Evolutionary conservation across 2,797 vertebrate genomes (phyloP), one percentile per base, ranked within the genome.

Genomic region (Characodon lateralis): DNA sequence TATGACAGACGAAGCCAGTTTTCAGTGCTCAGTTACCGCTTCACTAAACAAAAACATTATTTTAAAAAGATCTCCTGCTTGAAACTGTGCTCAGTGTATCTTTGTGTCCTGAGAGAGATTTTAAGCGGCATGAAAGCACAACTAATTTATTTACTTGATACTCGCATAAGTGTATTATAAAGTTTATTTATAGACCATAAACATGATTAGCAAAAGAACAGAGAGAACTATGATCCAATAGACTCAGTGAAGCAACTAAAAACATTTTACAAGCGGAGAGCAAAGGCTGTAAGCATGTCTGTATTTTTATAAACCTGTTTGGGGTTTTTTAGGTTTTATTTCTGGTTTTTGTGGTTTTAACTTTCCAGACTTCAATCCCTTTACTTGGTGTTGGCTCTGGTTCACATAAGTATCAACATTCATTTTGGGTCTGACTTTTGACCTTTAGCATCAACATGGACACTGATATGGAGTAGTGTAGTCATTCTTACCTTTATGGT

Each of bases 101-200:
- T 83, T 63, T 63, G 24, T 35, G 14, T 73, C 24, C 58, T 71
- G 12, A 28, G 22, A 71, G 31, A 66, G 28, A 78, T 76, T 74
- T 77, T 41, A 85, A 83, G 81, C 58, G 63, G 39, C 28, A 79
- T 70, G 26, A 68, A 86, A 85, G 72, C 35, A 28, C 24, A 77
- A 63, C 58, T 75, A 24, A 84, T 82, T 72, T 74, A 73, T 83
- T 85, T 73, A 72, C 61, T 80, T 73, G 78, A 56, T 72, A 26
- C 8, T 68, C 24, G 1, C 31, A 61, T 75, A 66, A 71, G 66
- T 70, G 13, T 75, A 35, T 76, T 74, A n/a, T 86, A 61, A 76
- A 69, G 16, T 58, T 43, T 81, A 80, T 89, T 83, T 86, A 78
- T 83, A 78, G 73, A 83, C 78, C 31, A 55, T 87, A 68, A 82